These are phyloP conservation scores for Chorisops tibialis DNA, from an alignment of 2,888 invertebrate species.

Conservation along the genomic window DNA sequence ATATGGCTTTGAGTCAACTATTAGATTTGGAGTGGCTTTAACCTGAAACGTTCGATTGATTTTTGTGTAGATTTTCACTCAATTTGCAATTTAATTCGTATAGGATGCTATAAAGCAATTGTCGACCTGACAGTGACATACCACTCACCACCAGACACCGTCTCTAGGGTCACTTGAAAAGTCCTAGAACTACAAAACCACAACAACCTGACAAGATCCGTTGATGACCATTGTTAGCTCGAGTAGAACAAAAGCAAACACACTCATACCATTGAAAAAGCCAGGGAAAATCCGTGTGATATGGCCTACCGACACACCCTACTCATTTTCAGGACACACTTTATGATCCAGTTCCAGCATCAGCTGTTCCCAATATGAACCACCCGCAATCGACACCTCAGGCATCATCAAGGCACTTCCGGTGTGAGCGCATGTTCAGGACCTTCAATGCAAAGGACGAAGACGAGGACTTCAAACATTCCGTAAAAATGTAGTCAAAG, in stretches of 20 bases:
- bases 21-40: no score
- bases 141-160: conserved; percentile 1
- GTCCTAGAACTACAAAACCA: conserved; percentile 26
- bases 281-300: not conserved
- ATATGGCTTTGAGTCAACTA: no score
- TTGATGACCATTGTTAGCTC: not conserved
- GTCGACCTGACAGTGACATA: no score
- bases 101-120: no score
- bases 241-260: not conserved
- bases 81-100: no score
- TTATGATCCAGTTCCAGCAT: conserved; percentile 16
- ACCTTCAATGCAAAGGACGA: not conserved
- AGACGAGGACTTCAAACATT: conserved; percentile 2
- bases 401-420: conserved; percentile 27
- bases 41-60: no score
- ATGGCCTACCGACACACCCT: not conserved
- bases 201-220: conserved; percentile 18
- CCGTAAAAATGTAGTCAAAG: no score
- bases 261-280: not conserved
- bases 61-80: no score
- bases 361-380: conserved; percentile 27
- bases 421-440: conserved; percentile 33
- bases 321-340: not conserved
- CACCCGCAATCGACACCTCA: conserved; percentile 1
- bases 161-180: conserved; percentile 23